Conservation (phyloP, 2,113 vertebrate genomes). For the Isichthys henryi region DNA sequence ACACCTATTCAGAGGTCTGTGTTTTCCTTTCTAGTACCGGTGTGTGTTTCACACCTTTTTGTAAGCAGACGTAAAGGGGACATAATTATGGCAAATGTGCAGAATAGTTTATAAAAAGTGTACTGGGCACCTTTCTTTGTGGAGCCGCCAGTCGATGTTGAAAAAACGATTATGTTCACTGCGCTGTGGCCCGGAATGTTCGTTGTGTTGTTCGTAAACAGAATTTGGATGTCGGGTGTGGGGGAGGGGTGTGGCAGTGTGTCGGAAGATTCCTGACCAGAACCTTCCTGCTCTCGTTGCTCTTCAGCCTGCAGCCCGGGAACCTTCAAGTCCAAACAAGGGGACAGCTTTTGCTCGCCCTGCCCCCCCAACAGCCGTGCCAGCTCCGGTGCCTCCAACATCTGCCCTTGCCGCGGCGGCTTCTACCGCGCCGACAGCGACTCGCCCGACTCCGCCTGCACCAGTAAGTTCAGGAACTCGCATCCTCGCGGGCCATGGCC, state of each 20-base stretch:
- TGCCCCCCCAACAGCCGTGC: constrained; percentile 87
- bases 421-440: constrained; percentile 87
- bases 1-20: background rate
- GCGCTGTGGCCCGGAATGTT: background rate
- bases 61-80: background rate
- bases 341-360: constrained; percentile 74
- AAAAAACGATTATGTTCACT: background rate
- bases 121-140: too few relatives aligned
- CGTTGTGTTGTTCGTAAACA: background rate
- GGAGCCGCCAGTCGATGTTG: background rate
- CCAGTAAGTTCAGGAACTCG: constrained; percentile 65
- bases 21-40: background rate
- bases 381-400: constrained; percentile 69
- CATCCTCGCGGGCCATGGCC: background rate
- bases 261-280: background rate
- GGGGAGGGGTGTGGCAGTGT: background rate
- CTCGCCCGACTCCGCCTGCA: constrained; percentile 77
- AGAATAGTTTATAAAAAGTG: background rate
- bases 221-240: background rate
- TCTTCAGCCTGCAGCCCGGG: constrained; percentile 75
- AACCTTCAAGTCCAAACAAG: constrained; percentile 91
- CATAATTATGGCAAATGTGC: background rate
- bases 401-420: constrained; percentile 80
- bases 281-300: background rate
- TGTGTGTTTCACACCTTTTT: background rate